Evolutionary conservation across 2,888 invertebrate genomes (phyloP).

Genomic region (Keiferia lycopersicella): DNA sequence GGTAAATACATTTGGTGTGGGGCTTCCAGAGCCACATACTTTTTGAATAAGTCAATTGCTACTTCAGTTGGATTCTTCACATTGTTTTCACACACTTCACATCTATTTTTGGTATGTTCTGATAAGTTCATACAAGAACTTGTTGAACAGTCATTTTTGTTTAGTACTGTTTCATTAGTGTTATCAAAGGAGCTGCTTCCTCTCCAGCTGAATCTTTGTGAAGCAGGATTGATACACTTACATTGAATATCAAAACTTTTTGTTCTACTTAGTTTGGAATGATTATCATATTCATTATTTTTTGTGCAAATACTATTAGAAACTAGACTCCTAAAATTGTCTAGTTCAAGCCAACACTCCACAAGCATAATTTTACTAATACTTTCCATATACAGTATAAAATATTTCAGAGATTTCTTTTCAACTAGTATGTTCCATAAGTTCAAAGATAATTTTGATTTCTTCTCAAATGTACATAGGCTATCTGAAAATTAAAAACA

Average conservation of each 20-base stretch:
- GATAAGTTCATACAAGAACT: slow-evolving; percentile 63
- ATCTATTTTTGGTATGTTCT: slow-evolving; percentile 44
- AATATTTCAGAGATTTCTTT: slow-evolving; percentile 90
- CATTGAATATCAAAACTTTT: slow-evolving; percentile 64
- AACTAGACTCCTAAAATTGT: slow-evolving; percentile 79
- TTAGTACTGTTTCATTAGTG: slow-evolving; percentile 45
- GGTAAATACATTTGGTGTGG: slow-evolving; percentile 81
- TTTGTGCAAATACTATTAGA: slow-evolving; percentile 36
- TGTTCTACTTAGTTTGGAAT: slow-evolving; percentile 57
- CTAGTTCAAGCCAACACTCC: slow-evolving; percentile 89
- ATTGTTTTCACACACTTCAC: slow-evolving; percentile 41
- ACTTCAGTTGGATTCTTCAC: slow-evolving; percentile 70
- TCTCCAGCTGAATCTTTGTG: slow-evolving; percentile 53
- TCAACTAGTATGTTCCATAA: slow-evolving; percentile 88
- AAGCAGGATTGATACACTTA: slow-evolving; percentile 42
- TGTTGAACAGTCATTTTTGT: slow-evolving; percentile 50
- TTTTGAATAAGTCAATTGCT: slow-evolving; percentile 88
- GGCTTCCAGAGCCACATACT: slow-evolving; percentile 87
- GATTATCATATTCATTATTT: slow-evolving; percentile 43
- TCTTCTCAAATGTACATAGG: slow-evolving; percentile 64
- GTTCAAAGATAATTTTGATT: slow-evolving; percentile 87
- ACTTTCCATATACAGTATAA: slow-evolving; percentile 93
- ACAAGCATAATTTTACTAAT: slow-evolving; percentile 84
- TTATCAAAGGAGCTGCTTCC: slow-evolving; percentile 43
- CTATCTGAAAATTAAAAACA: slow-evolving; percentile 53